Evolutionary conservation across 2,113 vertebrate genomes (phyloP).

Genomic region (Arizona elegans): DNA sequence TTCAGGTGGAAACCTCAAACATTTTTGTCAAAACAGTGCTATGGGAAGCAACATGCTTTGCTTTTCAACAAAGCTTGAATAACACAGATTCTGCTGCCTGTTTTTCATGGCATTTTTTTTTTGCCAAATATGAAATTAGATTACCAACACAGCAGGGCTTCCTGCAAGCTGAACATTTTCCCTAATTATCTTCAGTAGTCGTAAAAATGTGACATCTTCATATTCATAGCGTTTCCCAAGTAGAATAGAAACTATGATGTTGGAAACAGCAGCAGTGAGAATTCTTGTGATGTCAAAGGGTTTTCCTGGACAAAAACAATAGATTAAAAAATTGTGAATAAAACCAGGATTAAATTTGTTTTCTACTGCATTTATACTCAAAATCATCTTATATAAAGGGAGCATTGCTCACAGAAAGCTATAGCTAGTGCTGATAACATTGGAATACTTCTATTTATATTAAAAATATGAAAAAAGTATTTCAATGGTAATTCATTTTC

Average conservation of each 20-base stretch:
- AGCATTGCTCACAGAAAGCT: no score
- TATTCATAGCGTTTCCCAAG: slow-evolving; percentile 43
- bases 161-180: slow-evolving; percentile 44
- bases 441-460: no score
- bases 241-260: slow-evolving; percentile 46
- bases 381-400: not conserved
- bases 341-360: not conserved
- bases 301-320: slow-evolving; percentile 35
- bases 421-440: no score
- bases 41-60: no score
- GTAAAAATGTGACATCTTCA: slow-evolving; percentile 50
- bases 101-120: not conserved
- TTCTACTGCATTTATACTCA: not conserved
- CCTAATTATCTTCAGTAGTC: slow-evolving; percentile 29
- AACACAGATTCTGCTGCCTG: not conserved
- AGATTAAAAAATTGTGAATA: not conserved
- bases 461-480: not conserved
- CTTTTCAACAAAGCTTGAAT: not conserved
- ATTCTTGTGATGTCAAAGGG: slow-evolving; percentile 44
- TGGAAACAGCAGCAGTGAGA: slow-evolving; percentile 46
- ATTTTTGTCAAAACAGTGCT: not conserved
- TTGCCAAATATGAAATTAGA: not conserved
- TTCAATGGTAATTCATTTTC: not conserved
- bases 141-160: slow-evolving; percentile 38
- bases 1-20: not conserved